Evolutionary conservation across 2,888 invertebrate genomes (phyloP), one percentile per base, ranked within the genome.

Genomic region (Drosophila anomalata): DNA sequence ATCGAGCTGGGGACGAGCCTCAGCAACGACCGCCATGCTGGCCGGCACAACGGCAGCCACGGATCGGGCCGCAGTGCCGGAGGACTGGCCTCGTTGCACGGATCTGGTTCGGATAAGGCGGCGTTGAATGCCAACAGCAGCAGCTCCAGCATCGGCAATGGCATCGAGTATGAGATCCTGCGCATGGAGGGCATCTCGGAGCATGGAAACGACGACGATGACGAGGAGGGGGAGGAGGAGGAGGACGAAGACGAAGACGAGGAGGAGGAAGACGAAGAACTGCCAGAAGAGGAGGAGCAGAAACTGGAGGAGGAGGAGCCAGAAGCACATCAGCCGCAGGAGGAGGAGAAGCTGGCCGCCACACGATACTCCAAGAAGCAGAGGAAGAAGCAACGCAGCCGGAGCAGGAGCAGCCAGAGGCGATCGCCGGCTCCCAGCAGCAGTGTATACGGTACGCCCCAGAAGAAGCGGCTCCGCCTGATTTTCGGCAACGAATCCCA

Each of bases 401-500:
- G 89, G 26, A 65, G 33, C 54, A 56, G 46, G 44, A 62, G 33
- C 50, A 57, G 46, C 57, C 67, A 61, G 47, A 60, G 54, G 36
- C 60, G 65, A 36, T 72, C 77, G 20, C 72, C 67, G 0, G 70
- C 60, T 41, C 65, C 52, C 50, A 72, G 42, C 61, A 67, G 75
- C 66, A 58, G 62, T 76, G 77, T 88, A 36, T 86, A 85, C 52
- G 93, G 94, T 77, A 93, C 94, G 87, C 95, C 95, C 75, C 95
- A 95, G 54, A 95, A 96, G 94, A 97, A 97, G 92, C 94, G 97
- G 89, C 93, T 97, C 90, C 94, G 96, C 89, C 93, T 97, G 89
- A 97, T 96, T 88, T 96, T 97, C 89, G 97, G 97, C 81, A 96
- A 97, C 91, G 97, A 97, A 92, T 96, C 96, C 89, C 96, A 95